phyloP scores from a whole-genome alignment of 2,888 invertebrate genomes.

The Polyommatus icarus region DNA sequence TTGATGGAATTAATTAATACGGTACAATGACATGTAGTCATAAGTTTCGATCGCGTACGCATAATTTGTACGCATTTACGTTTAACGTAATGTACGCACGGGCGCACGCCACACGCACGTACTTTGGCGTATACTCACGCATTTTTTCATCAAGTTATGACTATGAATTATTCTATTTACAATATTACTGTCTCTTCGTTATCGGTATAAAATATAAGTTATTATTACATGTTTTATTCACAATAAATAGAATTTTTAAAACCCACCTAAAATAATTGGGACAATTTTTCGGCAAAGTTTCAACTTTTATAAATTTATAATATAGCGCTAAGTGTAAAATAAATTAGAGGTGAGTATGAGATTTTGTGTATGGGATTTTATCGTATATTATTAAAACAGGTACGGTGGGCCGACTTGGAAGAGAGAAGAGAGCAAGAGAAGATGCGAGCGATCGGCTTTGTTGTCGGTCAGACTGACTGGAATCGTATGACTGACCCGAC shows the following conservation, averaged over 20 bases:
- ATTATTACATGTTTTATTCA: neutral
- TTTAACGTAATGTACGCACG: conserved; percentile 11
- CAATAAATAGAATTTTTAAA: too few species aligned
- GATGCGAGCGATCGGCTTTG: conserved; percentile 97
- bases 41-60: neutral
- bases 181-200: neutral
- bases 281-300: neutral
- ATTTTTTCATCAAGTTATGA: neutral
- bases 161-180: neutral
- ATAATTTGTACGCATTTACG: neutral
- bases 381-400: conserved; percentile 83
- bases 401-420: conserved; percentile 98
- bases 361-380: conserved; percentile 53
- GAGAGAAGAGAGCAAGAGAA: conserved; percentile 94
- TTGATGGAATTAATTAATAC: neutral
- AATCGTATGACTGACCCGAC: conserved; percentile 95
- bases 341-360: conserved; percentile 15
- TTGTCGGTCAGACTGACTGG: conserved; percentile 98
- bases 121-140: neutral
- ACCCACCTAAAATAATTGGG: neutral
- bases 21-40: conserved; percentile 1
- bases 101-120: neutral
- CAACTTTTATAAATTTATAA: neutral
- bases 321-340: conserved; percentile 7
- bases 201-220: neutral